These are phyloP conservation scores for Cyrtorhinus lividipennis DNA, from an alignment of 1,140 invertebrate genomes.

Conservation along the genomic window DNA sequence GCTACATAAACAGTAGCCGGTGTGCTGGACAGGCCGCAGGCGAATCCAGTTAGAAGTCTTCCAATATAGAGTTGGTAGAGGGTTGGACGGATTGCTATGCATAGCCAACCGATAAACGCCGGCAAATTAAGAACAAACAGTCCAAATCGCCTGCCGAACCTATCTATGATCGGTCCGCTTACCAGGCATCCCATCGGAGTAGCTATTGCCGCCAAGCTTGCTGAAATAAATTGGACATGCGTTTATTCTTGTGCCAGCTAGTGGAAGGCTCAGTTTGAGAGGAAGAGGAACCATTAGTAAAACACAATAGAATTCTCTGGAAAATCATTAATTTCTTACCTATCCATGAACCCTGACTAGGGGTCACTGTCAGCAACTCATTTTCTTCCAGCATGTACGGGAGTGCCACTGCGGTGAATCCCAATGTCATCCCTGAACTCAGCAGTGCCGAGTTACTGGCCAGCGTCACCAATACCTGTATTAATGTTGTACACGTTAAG, in stretches of 20 bases:
- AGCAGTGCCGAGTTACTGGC: conserved; percentile 25
- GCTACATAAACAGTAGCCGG: conserved; percentile 46
- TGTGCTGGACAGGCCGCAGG: conserved; percentile 41
- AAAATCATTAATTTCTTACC: no score
- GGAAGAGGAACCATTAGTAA: no score
- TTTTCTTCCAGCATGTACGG: conserved; percentile 29
- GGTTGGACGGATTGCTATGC: conserved; percentile 31
- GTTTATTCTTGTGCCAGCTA: neutral
- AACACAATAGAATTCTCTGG: no score
- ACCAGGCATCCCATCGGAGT: conserved; percentile 37
- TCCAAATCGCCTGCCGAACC: conserved; percentile 38
- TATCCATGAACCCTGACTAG: conserved; percentile 36
- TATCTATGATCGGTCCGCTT: conserved; percentile 39
- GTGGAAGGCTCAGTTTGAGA: no score
- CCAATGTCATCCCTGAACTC: conserved; percentile 34
- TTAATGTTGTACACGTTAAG: no score
- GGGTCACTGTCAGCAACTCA: conserved; percentile 24
- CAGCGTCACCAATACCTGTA: conserved; percentile 18
- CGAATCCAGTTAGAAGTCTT: conserved; percentile 44
- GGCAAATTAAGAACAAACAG: conserved; percentile 37
- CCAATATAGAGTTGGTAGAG: conserved; percentile 38
- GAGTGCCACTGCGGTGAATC: conserved; percentile 36
- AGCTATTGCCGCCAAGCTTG: conserved; percentile 35
- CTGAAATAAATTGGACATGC: conserved; percentile 26
- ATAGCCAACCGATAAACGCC: conserved; percentile 39